Evolutionary conservation across 2,888 invertebrate genomes (phyloP).

Genomic region (Tricholauxania praeusta): DNA sequence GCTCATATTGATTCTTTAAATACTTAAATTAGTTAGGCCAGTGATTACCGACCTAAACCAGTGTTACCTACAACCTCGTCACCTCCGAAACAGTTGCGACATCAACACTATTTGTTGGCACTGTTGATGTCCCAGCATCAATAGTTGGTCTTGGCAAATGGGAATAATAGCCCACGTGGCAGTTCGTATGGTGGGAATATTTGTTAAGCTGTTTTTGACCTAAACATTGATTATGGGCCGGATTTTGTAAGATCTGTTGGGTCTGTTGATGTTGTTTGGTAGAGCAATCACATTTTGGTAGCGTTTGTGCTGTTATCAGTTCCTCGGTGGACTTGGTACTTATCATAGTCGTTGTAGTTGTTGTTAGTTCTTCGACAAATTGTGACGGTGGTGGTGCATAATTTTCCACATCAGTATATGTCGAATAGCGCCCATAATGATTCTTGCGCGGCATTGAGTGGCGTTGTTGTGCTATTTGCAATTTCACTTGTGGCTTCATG

Average conservation of each 20-base stretch:
- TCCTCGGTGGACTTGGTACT: constrained; percentile 85
- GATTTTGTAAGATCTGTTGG: constrained; percentile 36
- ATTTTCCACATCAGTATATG: constrained; percentile 67
- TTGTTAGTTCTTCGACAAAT: constrained; percentile 68
- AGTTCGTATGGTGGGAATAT: constrained; percentile 61
- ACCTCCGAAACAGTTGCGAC: constrained; percentile 77
- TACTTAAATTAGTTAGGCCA: constrained; percentile 44
- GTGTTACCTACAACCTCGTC: constrained; percentile 73
- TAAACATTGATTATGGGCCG: not conserved
- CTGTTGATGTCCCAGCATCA: constrained; percentile 59
- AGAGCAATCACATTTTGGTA: constrained; percentile 43
- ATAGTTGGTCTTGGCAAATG: constrained; percentile 63
- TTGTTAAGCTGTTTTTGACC: constrained; percentile 26
- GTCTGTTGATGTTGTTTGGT: constrained; percentile 62
- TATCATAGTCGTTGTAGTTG: constrained; percentile 69
- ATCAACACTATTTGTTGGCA: constrained; percentile 44
- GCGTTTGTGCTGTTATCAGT: constrained; percentile 60
- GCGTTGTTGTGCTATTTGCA: constrained; percentile 69
- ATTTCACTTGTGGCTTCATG: constrained; percentile 66
- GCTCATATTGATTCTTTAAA: not conserved
- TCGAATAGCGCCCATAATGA: constrained; percentile 66
- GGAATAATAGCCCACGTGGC: constrained; percentile 66
- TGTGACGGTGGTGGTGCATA: constrained; percentile 69
- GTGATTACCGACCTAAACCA: constrained; percentile 50
- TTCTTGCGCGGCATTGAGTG: constrained; percentile 68